Base-by-base conservation (phyloP, 2,797 vertebrate species). In the Xenopus petersii region DNA sequence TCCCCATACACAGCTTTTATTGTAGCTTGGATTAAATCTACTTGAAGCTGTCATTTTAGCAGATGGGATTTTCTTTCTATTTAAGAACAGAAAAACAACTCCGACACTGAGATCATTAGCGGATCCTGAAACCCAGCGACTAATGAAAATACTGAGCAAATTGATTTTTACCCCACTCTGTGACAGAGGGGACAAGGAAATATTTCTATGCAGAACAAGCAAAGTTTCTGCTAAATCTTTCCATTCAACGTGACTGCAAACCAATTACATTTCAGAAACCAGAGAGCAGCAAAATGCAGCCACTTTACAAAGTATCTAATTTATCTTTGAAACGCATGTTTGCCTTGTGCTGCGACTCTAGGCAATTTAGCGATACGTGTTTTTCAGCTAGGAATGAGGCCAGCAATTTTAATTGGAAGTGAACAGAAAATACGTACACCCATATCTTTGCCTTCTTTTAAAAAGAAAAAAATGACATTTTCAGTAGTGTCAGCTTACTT, bases 181-280 rank as follows among this genome's bases (percentile, higher is more conserved):
- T 6, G 65, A 42, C 36, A 42, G 36, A 73, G 51, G 46, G 75
- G 60, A 24, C 66, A 68, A 11, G 5, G 13, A 69, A 47, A 70
- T 60, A 65, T 63, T 74, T 77, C 47, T 70, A 61, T 65, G 46
- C 61, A 70, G 54, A 16, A 51, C 67, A 70, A 78, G 68, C 64
- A 30, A 64, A 64, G 66, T 74, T 67, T 74, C 74, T 70, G 24
- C 67, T 70, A 79, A 79, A 79, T 74, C 71, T 71, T 74, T 74
- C 67, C 55, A 79, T 68, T 73, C 59, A 79, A 79, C 70, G 71
- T 79, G 71, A 79, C 76, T 79, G 76, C 71, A 79, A 79, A 79
- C 76, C 76, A 79, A 79, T 79, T 79, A 79, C 76, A 74, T 79
- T 73, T 79, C 76, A 79, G 73, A 79, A 79, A 74, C 76, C 76